Evolutionary conservation across 2,797 vertebrate species (phyloP).

Genomic region (Mionectes olivaceus): DNA sequence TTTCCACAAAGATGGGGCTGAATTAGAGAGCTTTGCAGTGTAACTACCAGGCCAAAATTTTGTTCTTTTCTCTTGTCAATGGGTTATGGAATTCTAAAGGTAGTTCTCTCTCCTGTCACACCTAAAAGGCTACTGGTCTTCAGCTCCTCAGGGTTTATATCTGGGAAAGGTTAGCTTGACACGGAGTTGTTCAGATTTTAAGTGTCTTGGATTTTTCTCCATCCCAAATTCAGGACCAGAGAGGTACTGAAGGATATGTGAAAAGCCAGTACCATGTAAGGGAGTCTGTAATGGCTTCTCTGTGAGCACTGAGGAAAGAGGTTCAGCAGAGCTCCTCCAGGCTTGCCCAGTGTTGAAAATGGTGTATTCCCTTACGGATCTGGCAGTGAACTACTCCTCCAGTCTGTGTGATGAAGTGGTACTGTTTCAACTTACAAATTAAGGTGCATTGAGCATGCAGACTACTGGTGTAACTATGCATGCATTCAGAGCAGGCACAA

Average conservation of each 20-base stretch:
- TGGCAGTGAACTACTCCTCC: neutral
- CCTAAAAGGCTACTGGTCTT: neutral
- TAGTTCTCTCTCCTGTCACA: neutral
- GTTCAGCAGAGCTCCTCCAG: neutral
- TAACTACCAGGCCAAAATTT: neutral
- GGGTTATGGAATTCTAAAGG: neutral
- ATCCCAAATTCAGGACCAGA: neutral
- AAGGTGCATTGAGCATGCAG: neutral
- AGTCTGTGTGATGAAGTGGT: neutral
- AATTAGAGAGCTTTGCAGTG: neutral
- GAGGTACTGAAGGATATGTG: neutral
- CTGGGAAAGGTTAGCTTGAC: neutral
- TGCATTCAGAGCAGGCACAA: neutral
- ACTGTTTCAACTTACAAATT: neutral
- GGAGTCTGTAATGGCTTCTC: neutral
- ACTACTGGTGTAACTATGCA: neutral
- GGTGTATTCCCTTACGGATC: neutral
- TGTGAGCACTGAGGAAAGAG: neutral
- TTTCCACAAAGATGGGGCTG: neutral
- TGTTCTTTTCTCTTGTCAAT: neutral
- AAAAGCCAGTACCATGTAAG: neutral
- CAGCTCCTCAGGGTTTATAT: neutral
- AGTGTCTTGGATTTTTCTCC: neutral
- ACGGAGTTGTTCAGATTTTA: neutral
- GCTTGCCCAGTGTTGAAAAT: neutral